Base-by-base conservation (phyloP, 2,888 invertebrate species). In the Kuschelorhynchus macadamiae region DNA sequence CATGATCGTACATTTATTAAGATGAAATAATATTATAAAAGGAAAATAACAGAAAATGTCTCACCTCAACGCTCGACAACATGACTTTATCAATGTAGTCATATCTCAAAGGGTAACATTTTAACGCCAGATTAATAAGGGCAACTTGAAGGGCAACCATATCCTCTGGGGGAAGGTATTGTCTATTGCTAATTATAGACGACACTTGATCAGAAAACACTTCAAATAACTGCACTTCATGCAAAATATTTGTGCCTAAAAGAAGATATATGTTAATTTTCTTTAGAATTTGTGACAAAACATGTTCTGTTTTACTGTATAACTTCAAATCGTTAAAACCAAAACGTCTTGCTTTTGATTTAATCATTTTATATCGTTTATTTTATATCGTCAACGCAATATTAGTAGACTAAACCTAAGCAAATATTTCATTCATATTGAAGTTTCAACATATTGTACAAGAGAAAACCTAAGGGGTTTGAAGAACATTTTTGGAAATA, bases 151-250 rank as follows among this genome's bases (percentile, higher is more conserved):
- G 87, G 5, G 97, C 92, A 14, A 99, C 91, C 81, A 97, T 96
- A 84, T 99, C 98, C 85, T 99, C 98, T 17, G 94, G 85, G 0
- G 97, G 95, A 92, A 99, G 95, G 81, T 98, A 96, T 67, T 92
- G 92, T 44, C 98, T 91, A 69, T 92, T 95, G 90, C 96, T 85
- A 69, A 98, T 96, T 74, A 98, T 97, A 66, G 93, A 92, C 0
- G 97, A 95, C 2, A 98, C 96, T 86, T 99, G 98, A 77, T 96
- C 94, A 1, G 97, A 98, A 84, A 99, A 99, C 33, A 98, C 97
- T 81, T 98, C 97, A 83, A 99, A 99, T 5, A 99, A 86, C 81
- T 97, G 93, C 12, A 98, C 95, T 76, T 97, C 95, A 67, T 92
- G 75, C 47, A 80, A 71, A 49, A 78, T 75, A 56, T 70, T 75